Conservation (phyloP, 2,113 vertebrate genomes). For the Centrocercus urophasianus region DNA sequence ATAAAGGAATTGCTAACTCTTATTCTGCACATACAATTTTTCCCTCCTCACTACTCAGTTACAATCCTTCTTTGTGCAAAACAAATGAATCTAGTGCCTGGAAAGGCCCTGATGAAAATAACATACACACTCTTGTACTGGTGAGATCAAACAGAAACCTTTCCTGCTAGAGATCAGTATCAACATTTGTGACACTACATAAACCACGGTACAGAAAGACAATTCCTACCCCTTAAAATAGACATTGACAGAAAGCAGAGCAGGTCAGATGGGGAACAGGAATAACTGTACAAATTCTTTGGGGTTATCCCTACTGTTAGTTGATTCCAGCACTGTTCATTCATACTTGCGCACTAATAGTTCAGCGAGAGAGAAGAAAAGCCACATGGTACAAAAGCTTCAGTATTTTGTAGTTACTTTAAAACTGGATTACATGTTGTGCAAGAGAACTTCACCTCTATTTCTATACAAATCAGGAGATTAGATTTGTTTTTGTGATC, state of each 20-base stretch:
- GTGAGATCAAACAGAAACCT: conserved; percentile 50
- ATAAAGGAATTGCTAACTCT: background rate
- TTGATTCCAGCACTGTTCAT: background rate
- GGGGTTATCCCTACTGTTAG: background rate
- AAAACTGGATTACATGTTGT: background rate
- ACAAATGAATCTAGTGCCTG: conserved; percentile 27
- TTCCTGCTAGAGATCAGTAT: conserved; percentile 29
- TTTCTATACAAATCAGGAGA: background rate
- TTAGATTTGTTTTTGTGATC: background rate
- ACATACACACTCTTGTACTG: background rate
- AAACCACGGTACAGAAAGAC: conserved; percentile 42
- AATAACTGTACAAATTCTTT: background rate
- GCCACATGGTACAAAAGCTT: background rate
- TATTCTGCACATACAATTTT: background rate
- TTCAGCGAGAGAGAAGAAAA: background rate
- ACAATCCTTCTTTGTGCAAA: conserved; percentile 52
- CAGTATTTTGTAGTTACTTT: background rate
- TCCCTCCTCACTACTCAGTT: background rate
- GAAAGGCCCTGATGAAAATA: conserved; percentile 47
- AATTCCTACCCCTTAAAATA: conserved; percentile 3
- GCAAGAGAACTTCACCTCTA: background rate
- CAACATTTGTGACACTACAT: conserved; percentile 45
- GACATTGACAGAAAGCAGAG: conserved; percentile 55
- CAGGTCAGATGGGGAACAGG: conserved; percentile 53
- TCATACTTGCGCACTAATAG: background rate